These are phyloP conservation scores for Lepidocyrtoides sp. DNA, from an alignment of 2,888 invertebrate species.

Conservation along the genomic window DNA sequence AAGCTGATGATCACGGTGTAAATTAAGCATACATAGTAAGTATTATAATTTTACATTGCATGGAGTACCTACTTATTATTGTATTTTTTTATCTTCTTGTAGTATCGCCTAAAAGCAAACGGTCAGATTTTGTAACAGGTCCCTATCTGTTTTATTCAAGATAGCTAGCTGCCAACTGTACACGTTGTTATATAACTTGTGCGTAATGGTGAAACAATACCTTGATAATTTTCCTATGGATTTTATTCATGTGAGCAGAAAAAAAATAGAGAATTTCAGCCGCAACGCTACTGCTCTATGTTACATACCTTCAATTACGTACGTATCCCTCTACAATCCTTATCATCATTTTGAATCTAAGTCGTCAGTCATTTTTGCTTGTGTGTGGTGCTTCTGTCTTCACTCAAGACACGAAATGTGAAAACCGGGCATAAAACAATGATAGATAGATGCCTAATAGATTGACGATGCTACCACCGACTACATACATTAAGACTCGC, in stretches of 20 bases:
- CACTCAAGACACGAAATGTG: conserved; percentile 49
- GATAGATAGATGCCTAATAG: not conserved
- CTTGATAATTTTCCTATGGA: conserved; percentile 26
- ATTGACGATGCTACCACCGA: not conserved
- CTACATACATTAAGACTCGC: not conserved
- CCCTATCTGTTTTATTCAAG: not conserved
- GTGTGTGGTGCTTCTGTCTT: conserved; percentile 57
- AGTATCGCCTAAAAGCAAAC: not conserved
- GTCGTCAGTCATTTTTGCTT: conserved; percentile 55
- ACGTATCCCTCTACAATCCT: not conserved
- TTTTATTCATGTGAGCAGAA: conserved; percentile 12
- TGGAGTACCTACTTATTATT: not conserved
- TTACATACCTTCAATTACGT: conserved; percentile 14
- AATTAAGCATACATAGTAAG: not conserved
- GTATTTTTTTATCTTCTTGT: not conserved
- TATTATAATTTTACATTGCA: not conserved
- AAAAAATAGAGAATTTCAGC: not conserved
- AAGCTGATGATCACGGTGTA: not conserved
- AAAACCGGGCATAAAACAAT: conserved; percentile 23
- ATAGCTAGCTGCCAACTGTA: too few species aligned
- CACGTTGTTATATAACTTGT: not conserved
- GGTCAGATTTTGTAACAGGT: not conserved
- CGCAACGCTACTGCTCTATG: not conserved
- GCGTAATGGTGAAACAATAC: conserved; percentile 6
- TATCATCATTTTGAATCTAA: conserved; percentile 48